Conservation (phyloP, 2,888 invertebrate species). For the Athalia cordata region DNA sequence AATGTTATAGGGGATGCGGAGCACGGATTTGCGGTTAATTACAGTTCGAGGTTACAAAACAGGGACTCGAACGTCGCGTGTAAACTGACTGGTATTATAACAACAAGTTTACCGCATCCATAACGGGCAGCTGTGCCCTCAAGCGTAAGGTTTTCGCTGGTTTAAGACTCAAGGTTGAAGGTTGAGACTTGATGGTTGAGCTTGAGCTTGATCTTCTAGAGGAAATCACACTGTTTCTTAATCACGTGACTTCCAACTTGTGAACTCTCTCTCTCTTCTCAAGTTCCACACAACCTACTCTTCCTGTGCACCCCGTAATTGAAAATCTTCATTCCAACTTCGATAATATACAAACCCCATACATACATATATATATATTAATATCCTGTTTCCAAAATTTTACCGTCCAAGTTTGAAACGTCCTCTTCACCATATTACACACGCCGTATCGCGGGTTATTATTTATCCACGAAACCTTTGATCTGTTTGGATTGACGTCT, state of each 20-base stretch:
- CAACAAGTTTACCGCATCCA: conserved; percentile 34
- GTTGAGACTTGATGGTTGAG: background rate
- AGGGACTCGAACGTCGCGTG: conserved; percentile 26
- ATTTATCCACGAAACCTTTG: too few relatives aligned
- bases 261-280: background rate
- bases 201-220: conserved; percentile 7
- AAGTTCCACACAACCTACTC: too few relatives aligned
- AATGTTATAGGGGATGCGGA: background rate
- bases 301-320: background rate
- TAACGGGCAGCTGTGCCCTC: conserved; percentile 33
- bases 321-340: conserved; percentile 18
- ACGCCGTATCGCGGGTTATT: too few relatives aligned
- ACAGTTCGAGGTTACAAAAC: conserved; percentile 17
- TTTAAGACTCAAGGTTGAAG: background rate
- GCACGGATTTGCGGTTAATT: conserved; percentile 37
- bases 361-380: background rate
- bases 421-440: too few relatives aligned
- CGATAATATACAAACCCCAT: background rate
- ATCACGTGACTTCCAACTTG: conserved; percentile 3
- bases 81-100: conserved; percentile 38
- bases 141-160: conserved; percentile 23
- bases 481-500: too few relatives aligned
- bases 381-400: background rate
- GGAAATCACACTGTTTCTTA: conserved; percentile 4
- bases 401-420: too few relatives aligned